Evolutionary conservation across 2,113 vertebrate genomes (phyloP).

Genomic region (Eclectus roratus): DNA sequence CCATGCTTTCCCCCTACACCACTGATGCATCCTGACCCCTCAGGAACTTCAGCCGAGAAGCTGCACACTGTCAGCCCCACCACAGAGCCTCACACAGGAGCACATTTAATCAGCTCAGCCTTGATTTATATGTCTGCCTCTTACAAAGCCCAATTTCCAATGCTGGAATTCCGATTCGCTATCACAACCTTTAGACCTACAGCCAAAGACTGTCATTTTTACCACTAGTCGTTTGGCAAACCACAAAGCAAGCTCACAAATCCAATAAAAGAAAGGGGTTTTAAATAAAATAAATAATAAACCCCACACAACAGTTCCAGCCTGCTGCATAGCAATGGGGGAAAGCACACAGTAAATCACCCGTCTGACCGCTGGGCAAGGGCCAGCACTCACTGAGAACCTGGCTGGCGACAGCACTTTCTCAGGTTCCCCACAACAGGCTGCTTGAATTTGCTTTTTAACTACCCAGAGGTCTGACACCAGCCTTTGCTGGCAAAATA

Average conservation of each 20-base stretch:
- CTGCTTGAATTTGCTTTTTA: constrained; percentile 22
- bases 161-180: background rate
- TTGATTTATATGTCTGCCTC: background rate
- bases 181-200: background rate
- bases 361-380: background rate
- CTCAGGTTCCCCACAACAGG: constrained; percentile 18
- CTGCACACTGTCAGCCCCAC: background rate
- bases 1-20: background rate
- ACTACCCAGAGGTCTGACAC: constrained; percentile 25
- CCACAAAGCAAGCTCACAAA: background rate
- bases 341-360: constrained; percentile 24
- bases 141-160: background rate
- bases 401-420: constrained; percentile 10
- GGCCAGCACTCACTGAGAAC: constrained; percentile 44
- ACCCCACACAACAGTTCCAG: background rate
- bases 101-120: background rate
- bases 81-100: background rate
- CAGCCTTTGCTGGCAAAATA: constrained; percentile 37
- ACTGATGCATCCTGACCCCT: background rate
- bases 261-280: background rate
- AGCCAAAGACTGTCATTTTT: background rate
- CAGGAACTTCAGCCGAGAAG: background rate
- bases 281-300: background rate
- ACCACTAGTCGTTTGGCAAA: background rate
- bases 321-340: background rate